Percentiles rank a stretch among this genome's conserved stretches.
Conservation (phyloP, 2,797 vertebrate species). For the Lateolabrax maculatus region DNA sequence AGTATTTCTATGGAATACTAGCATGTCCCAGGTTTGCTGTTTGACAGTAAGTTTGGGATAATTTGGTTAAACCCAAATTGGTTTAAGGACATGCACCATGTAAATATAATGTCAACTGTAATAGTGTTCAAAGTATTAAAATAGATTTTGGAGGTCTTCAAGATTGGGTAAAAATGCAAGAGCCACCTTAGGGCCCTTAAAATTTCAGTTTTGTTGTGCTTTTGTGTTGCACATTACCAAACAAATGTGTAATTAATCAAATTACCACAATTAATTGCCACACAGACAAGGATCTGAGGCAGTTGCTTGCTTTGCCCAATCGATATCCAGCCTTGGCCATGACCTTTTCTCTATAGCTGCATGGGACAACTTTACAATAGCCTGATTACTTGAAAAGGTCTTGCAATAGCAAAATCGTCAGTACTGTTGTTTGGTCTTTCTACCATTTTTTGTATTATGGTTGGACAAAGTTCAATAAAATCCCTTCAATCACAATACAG, state of each 20-base stretch:
- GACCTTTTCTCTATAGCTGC: not conserved
- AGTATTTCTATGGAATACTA: not conserved
- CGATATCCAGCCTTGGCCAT: not conserved
- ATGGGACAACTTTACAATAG: not conserved
- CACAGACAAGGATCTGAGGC: not conserved
- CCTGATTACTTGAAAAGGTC: not conserved
- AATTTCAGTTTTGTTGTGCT: not conserved
- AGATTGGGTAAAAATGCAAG: not conserved
- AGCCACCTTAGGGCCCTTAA: not conserved
- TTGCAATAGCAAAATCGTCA: not conserved
- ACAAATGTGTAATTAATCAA: conserved; percentile 7
- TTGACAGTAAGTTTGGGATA: not conserved
- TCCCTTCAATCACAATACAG: not conserved
- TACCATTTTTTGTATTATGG: not conserved
- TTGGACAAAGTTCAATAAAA: not conserved
- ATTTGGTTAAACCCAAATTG: not conserved
- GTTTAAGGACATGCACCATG: not conserved
- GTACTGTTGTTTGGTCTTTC: not conserved
- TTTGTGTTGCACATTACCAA: not conserved
- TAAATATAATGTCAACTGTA: not conserved
- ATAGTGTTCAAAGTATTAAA: not conserved
- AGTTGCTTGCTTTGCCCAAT: not conserved
- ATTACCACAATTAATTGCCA: not conserved
- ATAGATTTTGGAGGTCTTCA: no score
- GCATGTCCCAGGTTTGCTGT: not conserved